Base-by-base conservation (phyloP, 2,888 invertebrate genomes). In the Netelia melanura region DNA sequence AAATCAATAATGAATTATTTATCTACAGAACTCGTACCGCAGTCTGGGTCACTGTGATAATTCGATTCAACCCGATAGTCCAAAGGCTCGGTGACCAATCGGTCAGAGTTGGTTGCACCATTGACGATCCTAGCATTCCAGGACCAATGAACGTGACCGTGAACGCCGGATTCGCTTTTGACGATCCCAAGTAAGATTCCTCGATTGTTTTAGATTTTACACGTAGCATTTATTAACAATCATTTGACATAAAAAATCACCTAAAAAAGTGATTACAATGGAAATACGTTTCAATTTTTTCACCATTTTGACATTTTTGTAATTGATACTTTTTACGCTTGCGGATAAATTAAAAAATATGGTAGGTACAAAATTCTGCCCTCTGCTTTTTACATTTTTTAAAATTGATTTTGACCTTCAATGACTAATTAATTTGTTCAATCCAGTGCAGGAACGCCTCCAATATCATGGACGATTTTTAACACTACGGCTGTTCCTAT, bases 31-130 rank as follows among this genome's bases (percentile, higher is more conserved):
- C 97, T 2, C 95, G 89, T 1, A 88, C 90, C 0, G 85, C 97
- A 91, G 96, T 97, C 62, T 96, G 97, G 90, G 96, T 96, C 30
- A 96, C 97, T 91, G 95, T 98, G 89, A 96, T 98, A 90, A 95
- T 98, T 74, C 98, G 98, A 93, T 97, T 97, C 93, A 98, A 98
- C 94, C 96, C 96, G 0, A 96, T 97, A 88, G 97, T 98, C 83
- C 98, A 98, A 94, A 97, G 97, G 17, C 96, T 97, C 83, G 97
- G 97, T 0, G 98, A 98, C 94, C 95, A 97, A 81, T 96, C 97
- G 89, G 96, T 98, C 81, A 96, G 97, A 89, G 96, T 97, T 5
- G 97, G 97, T 0, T 97, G 97, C 90, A 96, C 97, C n/a, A 95
- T 97, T 68, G 94, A 94, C 87, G 94, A 95, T 14, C 86, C 88